Conservation (phyloP, 2,113 vertebrate genomes). For the Coreoperca whiteheadi region DNA sequence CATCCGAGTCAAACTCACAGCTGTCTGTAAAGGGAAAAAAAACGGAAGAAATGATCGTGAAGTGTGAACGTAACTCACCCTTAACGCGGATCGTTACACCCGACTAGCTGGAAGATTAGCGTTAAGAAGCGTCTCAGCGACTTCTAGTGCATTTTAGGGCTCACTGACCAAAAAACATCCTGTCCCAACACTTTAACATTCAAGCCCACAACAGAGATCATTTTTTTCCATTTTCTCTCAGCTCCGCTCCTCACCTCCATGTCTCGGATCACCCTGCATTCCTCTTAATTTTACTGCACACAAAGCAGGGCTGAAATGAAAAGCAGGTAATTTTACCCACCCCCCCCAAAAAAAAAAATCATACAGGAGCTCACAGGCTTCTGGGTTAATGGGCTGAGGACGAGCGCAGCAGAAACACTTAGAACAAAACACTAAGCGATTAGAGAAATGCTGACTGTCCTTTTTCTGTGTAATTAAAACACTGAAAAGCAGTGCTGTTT, state of each 20-base stretch:
- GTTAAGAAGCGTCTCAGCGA: neutral
- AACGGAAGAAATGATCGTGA: too few species aligned
- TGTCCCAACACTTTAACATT: neutral
- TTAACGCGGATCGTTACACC: neutral
- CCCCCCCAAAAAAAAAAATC: too few species aligned
- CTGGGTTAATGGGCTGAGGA: constrained; percentile 18
- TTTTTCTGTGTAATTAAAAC: constrained; percentile 60
- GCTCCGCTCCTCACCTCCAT: constrained; percentile 9
- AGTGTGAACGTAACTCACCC: too few species aligned
- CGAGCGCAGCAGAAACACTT: neutral
- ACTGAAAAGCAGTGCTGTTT: constrained; percentile 47
- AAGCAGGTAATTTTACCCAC: neutral
- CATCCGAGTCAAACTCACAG: too few species aligned
- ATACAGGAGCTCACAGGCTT: constrained; percentile 9
- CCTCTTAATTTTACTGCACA: neutral
- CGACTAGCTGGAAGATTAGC: neutral
- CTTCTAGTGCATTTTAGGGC: neutral
- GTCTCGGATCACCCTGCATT: neutral
- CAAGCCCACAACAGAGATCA: neutral
- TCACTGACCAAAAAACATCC: neutral
- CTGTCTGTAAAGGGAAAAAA: too few species aligned
- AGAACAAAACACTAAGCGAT: constrained; percentile 18
- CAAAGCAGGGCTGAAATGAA: neutral
- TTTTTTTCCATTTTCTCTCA: neutral
- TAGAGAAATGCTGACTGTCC: constrained; percentile 53